These are phyloP conservation scores for Upupa epops DNA, from an alignment of 2,113 vertebrate species.

Conservation along the genomic window DNA sequence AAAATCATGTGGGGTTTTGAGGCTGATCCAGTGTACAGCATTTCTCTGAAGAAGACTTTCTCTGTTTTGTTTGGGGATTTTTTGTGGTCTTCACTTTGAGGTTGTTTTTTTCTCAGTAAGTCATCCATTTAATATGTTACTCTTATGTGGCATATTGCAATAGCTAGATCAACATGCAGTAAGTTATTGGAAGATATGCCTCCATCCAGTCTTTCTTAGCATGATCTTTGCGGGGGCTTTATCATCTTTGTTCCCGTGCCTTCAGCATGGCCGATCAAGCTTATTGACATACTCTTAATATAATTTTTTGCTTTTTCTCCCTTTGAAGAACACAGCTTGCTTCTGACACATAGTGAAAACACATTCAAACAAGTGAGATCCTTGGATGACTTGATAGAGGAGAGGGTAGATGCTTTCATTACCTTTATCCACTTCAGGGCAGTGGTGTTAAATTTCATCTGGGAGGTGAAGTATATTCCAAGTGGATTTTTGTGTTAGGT, in stretches of 20 bases:
- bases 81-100: background rate
- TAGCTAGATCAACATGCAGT: background rate
- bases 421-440: background rate
- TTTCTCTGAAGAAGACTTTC: background rate
- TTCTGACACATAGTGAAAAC: background rate
- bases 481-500: background rate
- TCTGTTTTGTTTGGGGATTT: too few species aligned
- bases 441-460: background rate
- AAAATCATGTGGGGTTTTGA: background rate
- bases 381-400: background rate
- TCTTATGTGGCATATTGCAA: background rate
- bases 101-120: background rate
- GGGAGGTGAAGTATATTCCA: background rate
- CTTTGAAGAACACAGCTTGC: background rate
- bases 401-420: background rate
- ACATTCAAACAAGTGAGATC: background rate
- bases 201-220: background rate
- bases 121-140: background rate
- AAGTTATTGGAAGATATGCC: background rate
- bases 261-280: background rate
- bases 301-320: background rate
- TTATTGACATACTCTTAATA: background rate
- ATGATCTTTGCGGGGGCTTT: background rate
- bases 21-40: background rate
- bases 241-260: background rate